Conservation (phyloP, 2,888 invertebrate genomes). For the Drosophila lacicola region DNA sequence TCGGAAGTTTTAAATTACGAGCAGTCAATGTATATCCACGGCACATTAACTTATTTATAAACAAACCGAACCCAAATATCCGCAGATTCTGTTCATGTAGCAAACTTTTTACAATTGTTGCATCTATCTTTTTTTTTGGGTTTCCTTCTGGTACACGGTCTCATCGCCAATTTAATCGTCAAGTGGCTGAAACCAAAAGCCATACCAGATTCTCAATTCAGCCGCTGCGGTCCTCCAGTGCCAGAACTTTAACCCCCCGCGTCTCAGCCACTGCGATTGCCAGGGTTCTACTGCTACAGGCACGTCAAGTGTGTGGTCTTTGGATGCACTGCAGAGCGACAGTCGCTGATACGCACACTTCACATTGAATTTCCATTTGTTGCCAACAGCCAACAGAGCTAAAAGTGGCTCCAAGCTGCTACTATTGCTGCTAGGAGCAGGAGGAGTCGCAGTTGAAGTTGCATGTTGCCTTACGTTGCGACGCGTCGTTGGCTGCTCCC, state of each 20-base stretch:
- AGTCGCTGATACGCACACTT: conserved; percentile 80
- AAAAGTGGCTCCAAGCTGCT: conserved; percentile 63
- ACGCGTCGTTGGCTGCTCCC: conserved; percentile 56
- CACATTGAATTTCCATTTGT: conserved; percentile 78
- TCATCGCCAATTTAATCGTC: conserved; percentile 61
- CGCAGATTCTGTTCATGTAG: neutral
- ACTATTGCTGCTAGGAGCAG: conserved; percentile 12
- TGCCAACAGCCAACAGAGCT: conserved; percentile 42
- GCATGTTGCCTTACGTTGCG: conserved; percentile 13
- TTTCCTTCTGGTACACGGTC: conserved; percentile 28
- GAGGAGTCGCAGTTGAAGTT: conserved; percentile 23
- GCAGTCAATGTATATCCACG: neutral
- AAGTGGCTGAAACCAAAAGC: conserved; percentile 58
- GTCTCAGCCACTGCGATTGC: conserved; percentile 2
- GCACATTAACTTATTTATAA: neutral
- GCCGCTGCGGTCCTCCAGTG: conserved; percentile 35
- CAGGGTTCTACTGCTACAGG: conserved; percentile 16
- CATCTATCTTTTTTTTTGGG: neutral
- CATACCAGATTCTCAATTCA: conserved; percentile 25
- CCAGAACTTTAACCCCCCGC: conserved; percentile 17
- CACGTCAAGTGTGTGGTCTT: conserved; percentile 74
- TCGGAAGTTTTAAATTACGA: no score
- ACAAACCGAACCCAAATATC: neutral
- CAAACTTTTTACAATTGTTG: neutral
- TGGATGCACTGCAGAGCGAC: conserved; percentile 74